Percentiles rank a stretch among this genome's conserved stretches.
phyloP scores from a whole-genome alignment of 2,888 invertebrate species.

The Ornithoptera priamus region DNA sequence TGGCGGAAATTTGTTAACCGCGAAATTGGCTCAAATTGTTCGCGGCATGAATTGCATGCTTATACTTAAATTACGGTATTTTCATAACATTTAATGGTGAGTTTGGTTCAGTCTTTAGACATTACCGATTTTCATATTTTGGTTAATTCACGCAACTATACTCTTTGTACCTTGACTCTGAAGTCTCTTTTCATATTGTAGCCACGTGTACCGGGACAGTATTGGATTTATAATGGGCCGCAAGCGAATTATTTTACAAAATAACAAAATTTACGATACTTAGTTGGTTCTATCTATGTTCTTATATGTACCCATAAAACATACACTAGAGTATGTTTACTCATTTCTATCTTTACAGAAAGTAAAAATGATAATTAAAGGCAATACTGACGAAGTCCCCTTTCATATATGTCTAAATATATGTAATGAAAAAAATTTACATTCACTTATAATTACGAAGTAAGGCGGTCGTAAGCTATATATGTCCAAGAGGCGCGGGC shows the following conservation, averaged over 20 bases:
- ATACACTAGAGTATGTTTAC: neutral
- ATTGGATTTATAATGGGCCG: neutral
- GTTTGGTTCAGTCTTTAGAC: conserved; percentile 36
- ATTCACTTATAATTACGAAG: neutral
- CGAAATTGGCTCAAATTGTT: conserved; percentile 72
- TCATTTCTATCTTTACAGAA: neutral
- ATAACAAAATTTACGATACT: neutral
- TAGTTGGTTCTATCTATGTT: no score
- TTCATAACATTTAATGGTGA: conserved; percentile 40
- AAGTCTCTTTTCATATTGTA: neutral
- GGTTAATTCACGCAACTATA: neutral
- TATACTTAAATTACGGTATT: conserved; percentile 42
- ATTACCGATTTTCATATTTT: conserved; percentile 37
- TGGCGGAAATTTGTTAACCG: conserved; percentile 45
- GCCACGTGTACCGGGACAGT: neutral
- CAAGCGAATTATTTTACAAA: neutral
- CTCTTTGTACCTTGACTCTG: neutral
- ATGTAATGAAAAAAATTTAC: neutral
- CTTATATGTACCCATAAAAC: neutral
- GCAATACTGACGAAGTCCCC: neutral
- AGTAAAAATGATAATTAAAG: neutral
- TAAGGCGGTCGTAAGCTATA: no score
- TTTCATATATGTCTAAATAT: neutral
- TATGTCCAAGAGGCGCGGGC: no score
- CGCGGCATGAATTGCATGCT: conserved; percentile 61